phyloP scores from a whole-genome alignment of 2,797 vertebrate genomes.

The Megalops cyprinoides region DNA sequence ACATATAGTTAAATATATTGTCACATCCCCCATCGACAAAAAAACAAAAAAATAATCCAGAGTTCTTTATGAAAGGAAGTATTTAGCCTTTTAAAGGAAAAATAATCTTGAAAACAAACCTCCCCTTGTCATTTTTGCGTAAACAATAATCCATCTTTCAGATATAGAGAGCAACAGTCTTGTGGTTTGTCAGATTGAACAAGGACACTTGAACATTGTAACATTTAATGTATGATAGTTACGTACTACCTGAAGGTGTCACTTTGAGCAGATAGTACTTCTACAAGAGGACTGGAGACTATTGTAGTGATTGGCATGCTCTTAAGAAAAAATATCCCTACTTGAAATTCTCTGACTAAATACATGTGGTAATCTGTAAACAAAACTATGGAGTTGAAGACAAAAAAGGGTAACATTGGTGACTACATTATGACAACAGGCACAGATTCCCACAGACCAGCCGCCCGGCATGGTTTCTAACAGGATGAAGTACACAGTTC shows the following conservation, averaged over 20 bases:
- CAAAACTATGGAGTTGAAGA: not conserved
- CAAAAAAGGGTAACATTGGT: not conserved
- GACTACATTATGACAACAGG: not conserved
- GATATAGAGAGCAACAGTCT: conserved; percentile 30
- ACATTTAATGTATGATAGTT: conserved; percentile 48
- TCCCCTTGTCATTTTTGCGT: conserved; percentile 14
- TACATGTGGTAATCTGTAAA: not conserved
- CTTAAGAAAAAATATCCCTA: conserved; percentile 21
- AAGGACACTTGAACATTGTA: conserved; percentile 71
- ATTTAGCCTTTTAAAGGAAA: not conserved
- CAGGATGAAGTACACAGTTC: not conserved
- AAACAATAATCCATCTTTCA: conserved; percentile 34
- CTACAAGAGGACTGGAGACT: conserved; percentile 31
- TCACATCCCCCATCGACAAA: conserved; percentile 25
- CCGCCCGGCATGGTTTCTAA: not conserved
- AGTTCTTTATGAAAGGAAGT: not conserved
- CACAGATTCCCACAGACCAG: not conserved
- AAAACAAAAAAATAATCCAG: conserved; percentile 37
- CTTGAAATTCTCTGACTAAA: conserved; percentile 43
- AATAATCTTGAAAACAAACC: conserved; percentile 7
- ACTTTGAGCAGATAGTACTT: conserved; percentile 15
- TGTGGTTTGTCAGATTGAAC: conserved; percentile 59
- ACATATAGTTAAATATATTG: conserved; percentile 18
- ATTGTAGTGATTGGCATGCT: conserved; percentile 46
- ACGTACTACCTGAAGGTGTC: not conserved